Conservation (phyloP, 2,888 invertebrate species). For the Drosophila paranaensis region DNA sequence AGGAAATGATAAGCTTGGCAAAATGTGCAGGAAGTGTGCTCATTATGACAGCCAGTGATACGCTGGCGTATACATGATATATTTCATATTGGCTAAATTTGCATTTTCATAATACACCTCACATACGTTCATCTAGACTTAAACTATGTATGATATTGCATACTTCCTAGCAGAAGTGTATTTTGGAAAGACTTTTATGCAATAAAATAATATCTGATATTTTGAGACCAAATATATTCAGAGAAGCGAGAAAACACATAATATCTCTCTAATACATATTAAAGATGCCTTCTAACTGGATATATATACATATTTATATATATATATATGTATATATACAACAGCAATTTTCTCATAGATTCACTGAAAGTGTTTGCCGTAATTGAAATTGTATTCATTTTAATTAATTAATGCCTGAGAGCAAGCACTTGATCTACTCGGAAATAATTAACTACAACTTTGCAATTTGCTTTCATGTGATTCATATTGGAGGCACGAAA, state of each 20-base stretch:
- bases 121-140: neutral
- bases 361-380: too few relatives aligned
- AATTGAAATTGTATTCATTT: constrained; percentile 2
- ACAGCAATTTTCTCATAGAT: neutral
- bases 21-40: constrained; percentile 23
- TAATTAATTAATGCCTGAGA: constrained; percentile 16
- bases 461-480: constrained; percentile 18
- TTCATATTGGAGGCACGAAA: neutral
- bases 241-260: too few relatives aligned
- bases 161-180: too few relatives aligned
- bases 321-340: neutral
- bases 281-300: too few relatives aligned
- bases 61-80: constrained; percentile 1
- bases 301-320: too few relatives aligned
- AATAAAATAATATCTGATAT: too few relatives aligned
- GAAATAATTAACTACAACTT: constrained; percentile 15
- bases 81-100: neutral
- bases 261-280: too few relatives aligned
- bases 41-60: constrained; percentile 21
- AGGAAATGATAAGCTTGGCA: constrained; percentile 36
- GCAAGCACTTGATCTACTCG: neutral
- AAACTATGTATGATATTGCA: too few relatives aligned
- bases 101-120: neutral
- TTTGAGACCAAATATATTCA: too few relatives aligned
- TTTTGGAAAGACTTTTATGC: too few relatives aligned